Evolutionary conservation across 2,888 invertebrate species (phyloP), one percentile per base, ranked within the genome.

Genomic region (Drosophila phalerata): DNA sequence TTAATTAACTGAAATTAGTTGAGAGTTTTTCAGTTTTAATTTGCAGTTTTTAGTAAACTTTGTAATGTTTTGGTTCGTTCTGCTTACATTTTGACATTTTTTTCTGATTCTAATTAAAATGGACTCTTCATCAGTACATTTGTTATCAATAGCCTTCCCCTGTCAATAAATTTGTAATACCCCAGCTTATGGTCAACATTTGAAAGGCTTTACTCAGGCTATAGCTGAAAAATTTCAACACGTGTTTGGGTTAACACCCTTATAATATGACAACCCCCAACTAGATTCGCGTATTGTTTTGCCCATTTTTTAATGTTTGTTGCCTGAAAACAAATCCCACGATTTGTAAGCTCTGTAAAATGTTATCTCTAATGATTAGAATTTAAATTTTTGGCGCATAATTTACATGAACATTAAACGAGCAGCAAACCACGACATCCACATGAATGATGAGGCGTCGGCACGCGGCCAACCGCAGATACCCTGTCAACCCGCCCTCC

Each of bases 351-450:
- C 72, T 86, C 76, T 83, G 83, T 79, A 78, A 78, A 81, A 83
- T 69, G 84, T 84, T 88, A 81, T 88, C 88, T 89, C 76, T 70
- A 80, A 80, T 73, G 81, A 55, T 80, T 73, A 48, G 75, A 78
- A 83, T 89, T 85, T 83, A 81, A 89, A 85, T 87, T 88, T 88
- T 89, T 83, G 79, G 83, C 84, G 83, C 87, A 89, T 89, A 87
- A 87, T 87, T 89, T 87, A 87, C 85, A 83, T 86, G 86, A 84
- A 70, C 78, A 82, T 87, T 87, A 82, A 81, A 79, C 67, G 81
- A 69, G 68, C 70, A 64, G 69, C 64, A 55, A 78, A 63, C 66
- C 69, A 52, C 69, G 72, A 75, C 77, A 69, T 69, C 60, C 73
- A 71, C 73, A 88, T 88, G 89, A 86, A 81, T 86, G 87, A 86